Conservation (phyloP, 2,797 vertebrate genomes). For the Sparidentex hasta region DNA sequence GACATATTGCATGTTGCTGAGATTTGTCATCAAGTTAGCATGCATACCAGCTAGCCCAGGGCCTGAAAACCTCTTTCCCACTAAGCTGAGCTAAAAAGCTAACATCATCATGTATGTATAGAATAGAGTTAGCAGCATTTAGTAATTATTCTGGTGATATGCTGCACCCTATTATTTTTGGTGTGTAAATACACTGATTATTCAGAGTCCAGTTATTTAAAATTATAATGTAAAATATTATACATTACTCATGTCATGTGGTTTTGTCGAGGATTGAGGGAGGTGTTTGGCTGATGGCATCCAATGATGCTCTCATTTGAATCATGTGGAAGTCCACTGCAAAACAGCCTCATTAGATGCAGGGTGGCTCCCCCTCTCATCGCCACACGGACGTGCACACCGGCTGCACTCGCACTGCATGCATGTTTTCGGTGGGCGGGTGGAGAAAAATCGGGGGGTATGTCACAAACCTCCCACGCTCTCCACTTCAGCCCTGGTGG, state of each 20-base stretch:
- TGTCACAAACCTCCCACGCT: conserved; percentile 79
- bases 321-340: conserved; percentile 11
- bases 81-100: no score
- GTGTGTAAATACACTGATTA: not conserved
- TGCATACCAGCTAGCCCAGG: no score
- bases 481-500: conserved; percentile 69
- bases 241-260: not conserved
- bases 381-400: conserved; percentile 28
- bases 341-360: conserved; percentile 17
- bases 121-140: no score
- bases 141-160: no score
- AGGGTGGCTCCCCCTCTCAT: not conserved
- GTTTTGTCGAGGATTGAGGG: conserved; percentile 3
- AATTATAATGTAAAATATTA: not conserved
- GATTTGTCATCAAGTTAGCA: no score
- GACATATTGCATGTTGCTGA: no score
- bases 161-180: no score
- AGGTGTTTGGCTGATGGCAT: conserved; percentile 18
- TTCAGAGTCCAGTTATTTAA: not conserved
- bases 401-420: conserved; percentile 21
- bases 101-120: no score
- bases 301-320: conserved; percentile 20
- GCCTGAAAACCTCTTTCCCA: no score
- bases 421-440: conserved; percentile 62
- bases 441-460: conserved; percentile 61